phyloP scores from a whole-genome alignment of 2,113 vertebrate genomes.

The Ceyx melanurus region DNA sequence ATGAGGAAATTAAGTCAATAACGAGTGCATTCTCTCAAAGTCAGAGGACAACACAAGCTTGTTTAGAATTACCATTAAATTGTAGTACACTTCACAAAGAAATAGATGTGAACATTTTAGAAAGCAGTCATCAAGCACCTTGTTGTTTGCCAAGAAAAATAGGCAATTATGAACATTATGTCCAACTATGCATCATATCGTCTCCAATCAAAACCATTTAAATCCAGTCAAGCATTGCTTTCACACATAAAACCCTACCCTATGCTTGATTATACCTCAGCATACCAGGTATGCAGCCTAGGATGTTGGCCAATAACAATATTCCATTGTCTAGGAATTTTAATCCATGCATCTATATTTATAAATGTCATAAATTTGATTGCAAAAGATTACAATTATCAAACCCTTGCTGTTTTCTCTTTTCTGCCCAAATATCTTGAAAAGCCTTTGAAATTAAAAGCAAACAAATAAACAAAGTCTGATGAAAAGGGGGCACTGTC shows the following conservation, averaged over 20 bases:
- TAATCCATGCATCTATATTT: slow-evolving; percentile 53
- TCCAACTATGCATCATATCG: slow-evolving; percentile 67
- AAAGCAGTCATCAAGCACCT: slow-evolving; percentile 49
- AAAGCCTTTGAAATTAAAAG: slow-evolving; percentile 49
- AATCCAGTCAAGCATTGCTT: slow-evolving; percentile 65
- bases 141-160: slow-evolving; percentile 71
- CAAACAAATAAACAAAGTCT: slow-evolving; percentile 56
- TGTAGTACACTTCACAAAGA: slow-evolving; percentile 39
- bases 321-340: slow-evolving; percentile 59
- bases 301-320: slow-evolving; percentile 63
- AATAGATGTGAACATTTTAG: slow-evolving; percentile 47
- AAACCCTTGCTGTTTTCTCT: slow-evolving; percentile 31
- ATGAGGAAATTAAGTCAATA: slow-evolving; percentile 27
- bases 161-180: slow-evolving; percentile 69
- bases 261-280: slow-evolving; percentile 49
- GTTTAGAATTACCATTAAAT: slow-evolving; percentile 47
- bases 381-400: slow-evolving; percentile 51
- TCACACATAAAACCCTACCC: slow-evolving; percentile 49
- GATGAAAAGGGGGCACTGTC: not conserved
- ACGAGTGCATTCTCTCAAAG: not conserved
- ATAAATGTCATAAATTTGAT: slow-evolving; percentile 64
- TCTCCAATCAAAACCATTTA: slow-evolving; percentile 68
- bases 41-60: slow-evolving; percentile 25
- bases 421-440: slow-evolving; percentile 45
- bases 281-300: slow-evolving; percentile 44